phyloP scores from a whole-genome alignment of 2,888 invertebrate genomes.

The Erebia aethiops region DNA sequence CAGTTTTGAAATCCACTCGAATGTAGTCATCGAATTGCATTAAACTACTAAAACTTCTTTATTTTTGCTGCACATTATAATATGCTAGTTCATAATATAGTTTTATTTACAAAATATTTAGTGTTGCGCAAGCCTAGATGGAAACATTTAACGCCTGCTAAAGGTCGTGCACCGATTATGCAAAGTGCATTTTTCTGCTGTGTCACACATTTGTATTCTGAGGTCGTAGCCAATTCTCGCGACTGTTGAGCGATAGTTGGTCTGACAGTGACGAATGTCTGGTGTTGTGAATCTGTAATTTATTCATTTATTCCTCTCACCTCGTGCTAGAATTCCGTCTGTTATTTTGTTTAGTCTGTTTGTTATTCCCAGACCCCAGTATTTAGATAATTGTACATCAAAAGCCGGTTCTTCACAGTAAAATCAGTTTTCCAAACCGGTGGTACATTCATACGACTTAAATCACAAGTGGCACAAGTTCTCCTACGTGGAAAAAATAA shows the following conservation, averaged over 20 bases:
- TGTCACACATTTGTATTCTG: slow-evolving; percentile 15
- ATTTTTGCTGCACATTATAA: too few relatives aligned
- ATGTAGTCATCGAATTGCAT: too few relatives aligned
- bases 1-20: too few relatives aligned
- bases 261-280: slow-evolving; percentile 3
- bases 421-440: too few relatives aligned
- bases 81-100: too few relatives aligned
- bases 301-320: slow-evolving; percentile 17
- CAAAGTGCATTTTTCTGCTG: slow-evolving; percentile 4
- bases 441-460: too few relatives aligned
- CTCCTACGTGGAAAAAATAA: too few relatives aligned
- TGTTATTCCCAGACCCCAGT: too few relatives aligned
- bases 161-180: slow-evolving; percentile 13
- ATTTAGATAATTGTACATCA: too few relatives aligned
- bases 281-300: slow-evolving; percentile 13
- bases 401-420: too few relatives aligned
- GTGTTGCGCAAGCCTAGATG: not conserved
- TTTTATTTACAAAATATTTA: not conserved
- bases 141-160: slow-evolving; percentile 11
- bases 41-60: too few relatives aligned
- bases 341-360: not conserved
- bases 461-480: too few relatives aligned
- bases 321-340: slow-evolving; percentile 6
- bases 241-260: not conserved
- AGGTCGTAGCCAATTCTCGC: slow-evolving; percentile 6